These are phyloP conservation scores for Nephrotoma guestfalica DNA, from an alignment of 2,888 invertebrate genomes.

Conservation along the genomic window DNA sequence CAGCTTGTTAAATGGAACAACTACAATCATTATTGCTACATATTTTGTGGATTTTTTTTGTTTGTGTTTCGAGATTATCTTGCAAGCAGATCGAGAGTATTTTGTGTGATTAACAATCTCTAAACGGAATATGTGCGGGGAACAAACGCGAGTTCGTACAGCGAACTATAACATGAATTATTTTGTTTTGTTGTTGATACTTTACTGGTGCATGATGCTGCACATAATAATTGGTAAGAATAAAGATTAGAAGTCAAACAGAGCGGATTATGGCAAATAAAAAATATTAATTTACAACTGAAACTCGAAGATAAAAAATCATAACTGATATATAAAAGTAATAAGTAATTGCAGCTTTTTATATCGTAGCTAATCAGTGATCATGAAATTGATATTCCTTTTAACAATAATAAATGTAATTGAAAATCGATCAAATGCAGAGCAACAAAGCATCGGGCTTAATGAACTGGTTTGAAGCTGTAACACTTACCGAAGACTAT, in stretches of 20 bases:
- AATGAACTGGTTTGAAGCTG: too few species aligned
- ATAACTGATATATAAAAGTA: neutral
- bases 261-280: neutral
- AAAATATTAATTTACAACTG: neutral
- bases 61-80: neutral
- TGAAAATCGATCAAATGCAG: too few species aligned
- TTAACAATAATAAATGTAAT: too few species aligned
- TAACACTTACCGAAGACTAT: too few species aligned
- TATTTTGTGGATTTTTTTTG: neutral
- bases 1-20: neutral
- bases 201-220: neutral
- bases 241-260: neutral
- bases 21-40: neutral
- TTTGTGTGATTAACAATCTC: neutral
- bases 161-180: neutral
- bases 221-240: neutral
- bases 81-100: neutral
- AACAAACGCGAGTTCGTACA: neutral
- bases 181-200: neutral
- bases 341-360: neutral
- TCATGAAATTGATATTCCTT: neutral
- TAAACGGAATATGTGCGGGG: neutral
- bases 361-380: neutral
- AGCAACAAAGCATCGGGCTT: too few species aligned
- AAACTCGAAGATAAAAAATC: neutral